Base-by-base conservation (phyloP, 1,140 invertebrate species). In the Drosophila kohkoa region DNA sequence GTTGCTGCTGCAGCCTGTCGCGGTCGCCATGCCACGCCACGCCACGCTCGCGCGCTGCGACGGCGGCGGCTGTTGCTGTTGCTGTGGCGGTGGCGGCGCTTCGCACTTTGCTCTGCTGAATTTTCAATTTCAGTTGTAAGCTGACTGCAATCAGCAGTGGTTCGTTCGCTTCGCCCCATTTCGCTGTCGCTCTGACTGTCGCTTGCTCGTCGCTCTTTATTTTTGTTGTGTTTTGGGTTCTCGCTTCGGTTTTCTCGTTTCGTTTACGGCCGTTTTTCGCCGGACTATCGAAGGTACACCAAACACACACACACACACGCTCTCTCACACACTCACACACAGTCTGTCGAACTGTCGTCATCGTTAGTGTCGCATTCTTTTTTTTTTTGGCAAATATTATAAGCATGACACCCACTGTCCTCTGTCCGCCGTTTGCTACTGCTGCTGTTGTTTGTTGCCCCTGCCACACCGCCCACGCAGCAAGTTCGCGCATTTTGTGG, bases 51-150 rank as follows among this genome's bases (percentile, higher is more conserved):
- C 81, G 81, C 35, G 35, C 65, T 69, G 65, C 75, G 58, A 51
- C 64, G 63, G 70, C 77, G 51, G 66, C 48, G 59, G 60, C 72
- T 54, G 62, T 71, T 58, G 67, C 49, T 20, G 63, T 6, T 3
- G 28, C 51, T 8, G 52, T 11, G 52, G 25, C 59, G 38, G 49
- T 63, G 63, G 78, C 86, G 85, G 75, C 85, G 85, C 85, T 90
- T 90, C 83, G 87, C 82, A 86, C 90, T 90, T 82, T 91, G 90
- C 90, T 91, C 83, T 90, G 90, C 90, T 91, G 90, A 91, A 91
- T 91, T 91, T 91, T 91, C 90, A 91, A 91, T 92, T 91, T 92
- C 90, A 92, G 90, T 92, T 92, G 90, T 92, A 90, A 92, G 90
- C 90, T 90, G 90, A 92, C 90, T 92, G 90, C 90, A 92, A 91